These are phyloP conservation scores for Agelastica alni DNA, from an alignment of 2,888 invertebrate species.

Conservation along the genomic window DNA sequence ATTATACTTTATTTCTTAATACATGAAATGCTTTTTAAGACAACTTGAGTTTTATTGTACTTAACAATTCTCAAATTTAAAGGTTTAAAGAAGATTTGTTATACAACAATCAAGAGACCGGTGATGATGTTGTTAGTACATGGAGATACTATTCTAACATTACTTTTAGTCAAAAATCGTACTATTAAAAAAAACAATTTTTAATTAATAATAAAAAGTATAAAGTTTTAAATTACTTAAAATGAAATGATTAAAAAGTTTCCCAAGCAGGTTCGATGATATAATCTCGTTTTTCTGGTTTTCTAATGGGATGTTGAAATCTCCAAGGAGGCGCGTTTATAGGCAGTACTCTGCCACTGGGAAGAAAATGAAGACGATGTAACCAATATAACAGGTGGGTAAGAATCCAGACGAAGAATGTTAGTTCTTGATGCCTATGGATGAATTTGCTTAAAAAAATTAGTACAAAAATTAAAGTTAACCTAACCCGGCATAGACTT, in stretches of 20 bases:
- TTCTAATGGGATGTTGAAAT: conserved; percentile 43
- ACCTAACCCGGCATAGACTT: no score
- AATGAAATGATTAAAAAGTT: no score
- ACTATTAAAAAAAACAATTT: no score
- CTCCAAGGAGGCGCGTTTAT: conserved; percentile 48
- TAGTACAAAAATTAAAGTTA: no score
- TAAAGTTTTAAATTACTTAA: no score
- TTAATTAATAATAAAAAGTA: no score
- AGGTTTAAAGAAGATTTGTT: no score
- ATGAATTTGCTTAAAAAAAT: no score
- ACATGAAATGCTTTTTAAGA: conserved; percentile 40
- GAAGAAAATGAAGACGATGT: conserved; percentile 45
- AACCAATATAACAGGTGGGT: conserved; percentile 48
- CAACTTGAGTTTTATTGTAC: neutral
- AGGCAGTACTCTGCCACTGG: conserved; percentile 47
- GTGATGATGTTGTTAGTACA: no score
- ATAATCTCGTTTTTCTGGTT: conserved; percentile 49
- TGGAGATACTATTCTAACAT: no score
- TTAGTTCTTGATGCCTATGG: conserved; percentile 40
- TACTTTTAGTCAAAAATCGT: no score
- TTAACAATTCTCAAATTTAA: neutral
- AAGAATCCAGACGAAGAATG: conserved; percentile 42
- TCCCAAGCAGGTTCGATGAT: conserved; percentile 55
- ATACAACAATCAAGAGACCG: no score
- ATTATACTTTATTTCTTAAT: conserved; percentile 46